phyloP scores from a whole-genome alignment of 2,888 invertebrate species.

The Nomada ferruginata region DNA sequence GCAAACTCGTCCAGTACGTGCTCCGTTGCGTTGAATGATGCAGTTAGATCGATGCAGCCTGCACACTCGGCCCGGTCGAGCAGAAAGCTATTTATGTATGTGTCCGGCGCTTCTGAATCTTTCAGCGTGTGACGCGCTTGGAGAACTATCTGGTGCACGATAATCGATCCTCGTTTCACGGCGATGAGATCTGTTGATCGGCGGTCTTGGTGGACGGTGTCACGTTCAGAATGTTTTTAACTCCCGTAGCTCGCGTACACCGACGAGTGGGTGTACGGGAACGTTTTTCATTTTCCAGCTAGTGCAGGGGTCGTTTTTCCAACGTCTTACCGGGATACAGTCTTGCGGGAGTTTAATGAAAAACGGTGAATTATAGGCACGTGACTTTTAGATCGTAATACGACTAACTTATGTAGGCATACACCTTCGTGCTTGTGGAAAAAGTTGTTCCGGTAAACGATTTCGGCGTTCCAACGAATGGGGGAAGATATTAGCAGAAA shows the following conservation, averaged over 20 bases:
- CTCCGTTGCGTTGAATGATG: constrained; percentile 45
- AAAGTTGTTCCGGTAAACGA: neutral
- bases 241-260: neutral
- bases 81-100: constrained; percentile 39
- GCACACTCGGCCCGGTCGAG: constrained; percentile 24
- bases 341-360: constrained; percentile 29
- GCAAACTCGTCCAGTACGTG: constrained; percentile 17
- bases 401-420: neutral
- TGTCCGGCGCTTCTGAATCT: constrained; percentile 43
- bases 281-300: constrained; percentile 4
- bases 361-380: constrained; percentile 13
- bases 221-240: neutral
- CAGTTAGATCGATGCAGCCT: constrained; percentile 53
- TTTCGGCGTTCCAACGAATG: neutral
- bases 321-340: neutral
- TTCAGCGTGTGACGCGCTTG: constrained; percentile 51
- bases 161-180: constrained; percentile 40
- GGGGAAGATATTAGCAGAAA: too few species aligned
- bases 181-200: constrained; percentile 42
- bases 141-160: constrained; percentile 29
- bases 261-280: neutral
- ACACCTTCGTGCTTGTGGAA: neutral
- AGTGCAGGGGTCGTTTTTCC: constrained; percentile 7
- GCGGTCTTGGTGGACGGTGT: constrained; percentile 11
- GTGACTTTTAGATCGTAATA: constrained; percentile 11